These are phyloP conservation scores for Furnarius figulus DNA, from an alignment of 2,113 vertebrate genomes.

Conservation along the genomic window DNA sequence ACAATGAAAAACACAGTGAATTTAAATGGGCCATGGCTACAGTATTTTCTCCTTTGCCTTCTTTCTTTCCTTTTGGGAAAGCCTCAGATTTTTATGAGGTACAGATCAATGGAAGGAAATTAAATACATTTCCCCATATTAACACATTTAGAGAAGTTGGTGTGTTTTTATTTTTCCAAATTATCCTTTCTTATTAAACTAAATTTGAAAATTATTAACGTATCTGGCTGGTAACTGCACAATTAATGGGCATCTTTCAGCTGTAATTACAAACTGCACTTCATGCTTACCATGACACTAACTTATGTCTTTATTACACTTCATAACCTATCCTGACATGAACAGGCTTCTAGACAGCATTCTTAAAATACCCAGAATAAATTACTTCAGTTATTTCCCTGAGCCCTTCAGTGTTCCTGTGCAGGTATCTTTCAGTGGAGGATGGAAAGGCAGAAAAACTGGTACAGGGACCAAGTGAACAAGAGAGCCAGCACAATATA, in stretches of 20 bases:
- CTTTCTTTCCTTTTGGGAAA: background rate
- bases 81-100: background rate
- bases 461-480: background rate
- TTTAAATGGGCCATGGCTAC: background rate
- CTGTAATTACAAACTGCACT: background rate
- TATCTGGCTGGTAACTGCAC: background rate
- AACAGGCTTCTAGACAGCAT: background rate
- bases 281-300: background rate
- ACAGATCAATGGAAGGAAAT: background rate
- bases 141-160: background rate
- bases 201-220: background rate
- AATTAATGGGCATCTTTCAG: background rate
- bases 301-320: background rate
- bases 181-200: background rate
- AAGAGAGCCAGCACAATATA: background rate
- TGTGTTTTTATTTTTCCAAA: background rate
- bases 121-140: rapidly evolving
- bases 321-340: background rate
- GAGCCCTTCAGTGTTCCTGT: background rate
- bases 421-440: background rate
- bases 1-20: background rate
- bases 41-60: background rate
- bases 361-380: background rate
- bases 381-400: background rate
- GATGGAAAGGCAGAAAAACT: background rate